Evolutionary conservation across 2,113 vertebrate species (phyloP), one percentile per base, ranked within the genome.

Genomic region (Eulemur macaco): DNA sequence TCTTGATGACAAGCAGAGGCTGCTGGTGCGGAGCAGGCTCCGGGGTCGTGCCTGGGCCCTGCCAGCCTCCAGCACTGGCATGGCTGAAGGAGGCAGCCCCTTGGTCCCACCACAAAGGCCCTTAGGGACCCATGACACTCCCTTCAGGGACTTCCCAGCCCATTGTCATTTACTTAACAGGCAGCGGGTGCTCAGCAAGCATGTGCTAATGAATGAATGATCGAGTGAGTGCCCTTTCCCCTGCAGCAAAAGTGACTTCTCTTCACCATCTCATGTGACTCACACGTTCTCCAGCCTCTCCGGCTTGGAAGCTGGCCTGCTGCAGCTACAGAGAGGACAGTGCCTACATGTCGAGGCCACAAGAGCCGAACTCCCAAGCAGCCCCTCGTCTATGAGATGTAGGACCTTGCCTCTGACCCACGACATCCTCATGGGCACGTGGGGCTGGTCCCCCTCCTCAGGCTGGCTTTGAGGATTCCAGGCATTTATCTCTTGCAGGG

Each of bases 1-100:
- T 14, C 20, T 71, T 95, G 89, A 95, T 81, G 85, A 77, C 89
- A 88, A 96, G 1, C 73, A 85, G 86, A 77, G 82, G 25, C 27
- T 47, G 37, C 13, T 37, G 7, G 34, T 18, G 25, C 2, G 3
- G 2, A 27, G 34, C 34, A 27, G 63, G 64, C 17, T 47, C 31
- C 45, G 0, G 39, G 34, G 9, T n/a, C 21, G 34, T 34, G 52
- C 20, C 42, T 21, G 76, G 71, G 50, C 76, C 37, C 68, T 66
- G 66, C 21, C 27, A 8, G 74, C 45, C 52, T 64, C 12, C 27
- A 29, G 85, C 23, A 12, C 12, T 34, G n/a, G 81, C 23, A 12
- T 25, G 31, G 42, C 23, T 5, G 50, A 82, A 14, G n/a, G 60
- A 80, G 68, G 29, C 64, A 84, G 34, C 6, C 21, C 76, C 20